phyloP scores from a whole-genome alignment of 2,113 vertebrate genomes.

The Arizona elegans region DNA sequence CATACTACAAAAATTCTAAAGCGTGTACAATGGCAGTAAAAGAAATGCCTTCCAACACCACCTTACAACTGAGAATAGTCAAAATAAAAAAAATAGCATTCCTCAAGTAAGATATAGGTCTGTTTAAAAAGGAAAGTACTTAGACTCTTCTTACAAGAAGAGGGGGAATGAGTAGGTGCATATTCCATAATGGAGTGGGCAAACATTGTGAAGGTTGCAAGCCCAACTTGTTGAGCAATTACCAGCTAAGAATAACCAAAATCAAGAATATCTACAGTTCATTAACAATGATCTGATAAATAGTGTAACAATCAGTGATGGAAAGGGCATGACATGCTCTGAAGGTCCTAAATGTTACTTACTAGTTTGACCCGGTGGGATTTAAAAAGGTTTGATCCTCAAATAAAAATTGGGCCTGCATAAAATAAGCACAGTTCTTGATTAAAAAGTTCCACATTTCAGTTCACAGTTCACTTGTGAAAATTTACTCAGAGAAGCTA shows the following conservation, averaged over 20 bases:
- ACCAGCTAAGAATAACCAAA: background rate
- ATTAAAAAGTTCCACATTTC: background rate
- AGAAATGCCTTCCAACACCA: too few species aligned
- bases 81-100: too few species aligned
- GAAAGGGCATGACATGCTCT: background rate
- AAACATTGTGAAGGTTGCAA: background rate
- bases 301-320: background rate
- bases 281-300: background rate
- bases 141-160: too few species aligned
- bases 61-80: too few species aligned
- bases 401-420: background rate
- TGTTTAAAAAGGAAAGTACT: too few species aligned
- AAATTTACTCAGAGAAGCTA: background rate
- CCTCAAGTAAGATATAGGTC: too few species aligned
- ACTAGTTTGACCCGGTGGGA: background rate
- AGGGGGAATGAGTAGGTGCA: too few species aligned
- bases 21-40: too few species aligned
- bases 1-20: too few species aligned
- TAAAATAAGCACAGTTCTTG: background rate
- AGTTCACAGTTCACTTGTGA: background rate
- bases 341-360: background rate
- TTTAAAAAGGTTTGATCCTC: background rate
- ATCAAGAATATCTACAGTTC: background rate
- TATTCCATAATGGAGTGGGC: too few species aligned
- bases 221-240: background rate